A percentile compares a stretch with the other conserved stretches of the same genome.
These are phyloP conservation scores for Tenebrio molitor DNA, from an alignment of 1,140 invertebrate genomes.

Conservation along the genomic window DNA sequence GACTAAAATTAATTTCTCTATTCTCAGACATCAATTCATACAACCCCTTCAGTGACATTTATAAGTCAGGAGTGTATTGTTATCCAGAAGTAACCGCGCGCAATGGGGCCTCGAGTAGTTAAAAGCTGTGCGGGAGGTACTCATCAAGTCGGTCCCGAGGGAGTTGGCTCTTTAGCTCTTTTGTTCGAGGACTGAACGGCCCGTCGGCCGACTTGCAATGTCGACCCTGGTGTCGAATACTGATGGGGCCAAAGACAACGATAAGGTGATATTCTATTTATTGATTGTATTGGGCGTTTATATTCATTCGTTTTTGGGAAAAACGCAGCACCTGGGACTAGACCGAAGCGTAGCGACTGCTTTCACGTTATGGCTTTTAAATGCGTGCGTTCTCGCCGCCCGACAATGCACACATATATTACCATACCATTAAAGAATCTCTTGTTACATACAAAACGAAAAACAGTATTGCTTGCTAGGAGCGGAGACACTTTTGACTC, in stretches of 20 bases:
- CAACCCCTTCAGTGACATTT: constrained; percentile 64
- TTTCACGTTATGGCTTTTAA: constrained; percentile 43
- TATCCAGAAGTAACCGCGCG: constrained; percentile 63
- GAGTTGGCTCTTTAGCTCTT: constrained; percentile 57
- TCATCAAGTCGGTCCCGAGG: constrained; percentile 62
- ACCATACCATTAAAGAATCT: constrained; percentile 45
- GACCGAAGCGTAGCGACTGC: constrained; percentile 36
- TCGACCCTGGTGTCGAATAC: constrained; percentile 47
- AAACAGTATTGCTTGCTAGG: constrained; percentile 20
- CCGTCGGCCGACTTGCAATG: constrained; percentile 45
- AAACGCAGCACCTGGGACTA: constrained; percentile 54
- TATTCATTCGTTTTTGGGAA: constrained; percentile 55
- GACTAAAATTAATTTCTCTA: constrained; percentile 65
- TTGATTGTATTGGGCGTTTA: constrained; percentile 57
- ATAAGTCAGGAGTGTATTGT: constrained; percentile 65
- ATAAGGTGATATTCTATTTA: constrained; percentile 55
- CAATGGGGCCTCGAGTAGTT: constrained; percentile 62
- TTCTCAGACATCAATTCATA: constrained; percentile 65
- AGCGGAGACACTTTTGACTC: constrained; percentile 26
- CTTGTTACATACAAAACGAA: constrained; percentile 43
- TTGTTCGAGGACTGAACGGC: constrained; percentile 53
- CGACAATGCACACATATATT: constrained; percentile 45
- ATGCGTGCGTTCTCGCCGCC: constrained; percentile 26
- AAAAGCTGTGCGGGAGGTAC: constrained; percentile 62
- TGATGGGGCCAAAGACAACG: constrained; percentile 52